Percentiles rank a stretch among this genome's conserved stretches.
These are phyloP conservation scores for Mycalesis mineus DNA, from an alignment of 2,888 invertebrate genomes.

Conservation along the genomic window DNA sequence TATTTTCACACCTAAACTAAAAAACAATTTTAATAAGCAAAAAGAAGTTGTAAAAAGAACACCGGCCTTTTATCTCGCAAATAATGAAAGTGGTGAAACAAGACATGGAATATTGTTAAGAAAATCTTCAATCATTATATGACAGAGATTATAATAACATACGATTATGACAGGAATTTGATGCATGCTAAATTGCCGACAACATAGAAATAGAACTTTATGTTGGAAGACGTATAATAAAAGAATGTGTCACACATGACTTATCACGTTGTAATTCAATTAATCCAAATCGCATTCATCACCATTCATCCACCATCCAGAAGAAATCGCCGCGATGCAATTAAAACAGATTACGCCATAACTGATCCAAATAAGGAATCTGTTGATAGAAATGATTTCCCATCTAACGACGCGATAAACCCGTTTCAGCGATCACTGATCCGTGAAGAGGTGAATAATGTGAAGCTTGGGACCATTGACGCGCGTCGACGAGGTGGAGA, in stretches of 20 bases:
- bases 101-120: no score
- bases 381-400: conserved; percentile 44
- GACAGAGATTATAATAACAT: no score
- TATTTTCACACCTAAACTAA: no score
- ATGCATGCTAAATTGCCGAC: no score
- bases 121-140: no score
- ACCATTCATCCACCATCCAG: not conserved
- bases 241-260: conserved; percentile 1
- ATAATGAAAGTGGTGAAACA: no score
- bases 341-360: conserved; percentile 23
- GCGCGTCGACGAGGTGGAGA: conserved; percentile 50
- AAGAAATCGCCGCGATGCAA: conserved; percentile 12
- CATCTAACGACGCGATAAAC: conserved; percentile 57
- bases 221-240: not conserved
- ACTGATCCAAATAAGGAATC: conserved; percentile 27
- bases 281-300: not conserved
- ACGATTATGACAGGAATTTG: no score
- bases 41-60: no score
- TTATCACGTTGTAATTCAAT: conserved; percentile 1
- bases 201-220: no score
- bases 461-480: conserved; percentile 65
- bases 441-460: conserved; percentile 63
- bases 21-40: no score
- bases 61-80: no score
- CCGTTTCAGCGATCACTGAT: conserved; percentile 52